Evolutionary conservation across 1,140 invertebrate genomes (phyloP), one percentile per base, ranked within the genome.

Genomic region (Danaus melanippus): DNA sequence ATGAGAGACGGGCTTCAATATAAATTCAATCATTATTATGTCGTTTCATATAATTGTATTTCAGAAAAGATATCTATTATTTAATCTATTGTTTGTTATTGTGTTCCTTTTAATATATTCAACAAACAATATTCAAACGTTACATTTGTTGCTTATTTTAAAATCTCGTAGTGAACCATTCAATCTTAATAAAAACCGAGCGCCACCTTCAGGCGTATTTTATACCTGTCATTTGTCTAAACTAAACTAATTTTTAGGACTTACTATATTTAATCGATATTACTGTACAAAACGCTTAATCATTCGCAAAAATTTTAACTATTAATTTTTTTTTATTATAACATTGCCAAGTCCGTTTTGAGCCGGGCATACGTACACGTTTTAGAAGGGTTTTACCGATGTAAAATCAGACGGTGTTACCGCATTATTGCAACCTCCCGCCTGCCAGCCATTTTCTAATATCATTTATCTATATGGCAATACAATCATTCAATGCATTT

Each of bases 281-380:
- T 69, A 82, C 83, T 86, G 83, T 86, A 86, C 83, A 86, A 85
- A 86, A 86, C 74, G 78, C 72, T 84, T 80, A 79, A 52, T 71
- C 69, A 66, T 73, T 74, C 67, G 76, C 74, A 79, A 81, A 32
- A 79, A 77, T 83, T 83, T 84, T 75, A 75, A 71, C 78, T 86
- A 83, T 73, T 72, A 69, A 56, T 75, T 68, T 67, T 63, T 15
- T 62, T 69, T 47, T 66, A 66, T 70, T 65, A 72, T 61, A 67
- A 68, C 64, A 74, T 68, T 65, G 65, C 66, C 58, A 67, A 65
- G 64, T 71, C 67, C 64, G 78, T 78, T 84, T 84, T 73, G 58
- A 82, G 83, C 79, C 74, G 70, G 67, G 58, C 64, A 71, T 69
- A 64, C 63, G 83, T 86, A 86, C 83, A 84, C 69, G 69, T 77